Percentiles rank a stretch among this genome's conserved stretches.
Evolutionary conservation across 2,797 vertebrate species (phyloP).

Genomic region (Champsocephalus esox): DNA sequence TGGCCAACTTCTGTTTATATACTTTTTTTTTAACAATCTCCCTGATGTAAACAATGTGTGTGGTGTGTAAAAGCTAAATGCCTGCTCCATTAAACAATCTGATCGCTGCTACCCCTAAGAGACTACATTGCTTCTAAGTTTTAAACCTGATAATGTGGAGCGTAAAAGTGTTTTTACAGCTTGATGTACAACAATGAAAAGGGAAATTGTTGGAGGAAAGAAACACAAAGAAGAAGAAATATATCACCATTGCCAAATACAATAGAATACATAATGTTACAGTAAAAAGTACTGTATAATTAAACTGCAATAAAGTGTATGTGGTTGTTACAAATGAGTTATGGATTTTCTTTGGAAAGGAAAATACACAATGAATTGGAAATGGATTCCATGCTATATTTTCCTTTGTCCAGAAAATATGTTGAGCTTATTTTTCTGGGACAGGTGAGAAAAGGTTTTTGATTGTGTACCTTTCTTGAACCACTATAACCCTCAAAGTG

Average conservation of each 20-base stretch:
- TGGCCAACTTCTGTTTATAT: conserved; percentile 60
- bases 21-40: conserved; percentile 48
- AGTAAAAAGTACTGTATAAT: conserved; percentile 4
- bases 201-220: background rate
- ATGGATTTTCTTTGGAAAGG: conserved; percentile 2
- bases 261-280: conserved; percentile 2
- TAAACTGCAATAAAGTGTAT: conserved; percentile 6
- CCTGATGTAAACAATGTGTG: conserved; percentile 63
- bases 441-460: conserved; percentile 10
- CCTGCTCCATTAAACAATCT: conserved; percentile 49
- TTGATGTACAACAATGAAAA: conserved; percentile 9
- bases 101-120: conserved; percentile 41
- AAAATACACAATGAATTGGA: conserved; percentile 12
- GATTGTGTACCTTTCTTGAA: conserved; percentile 17
- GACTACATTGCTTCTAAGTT: conserved; percentile 2
- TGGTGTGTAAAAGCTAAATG: conserved; percentile 51
- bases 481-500: background rate
- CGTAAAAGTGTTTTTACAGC: conserved; percentile 1
- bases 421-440: conserved; percentile 6
- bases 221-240: background rate
- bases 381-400: conserved; percentile 10
- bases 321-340: conserved; percentile 18
- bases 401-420: conserved; percentile 2
- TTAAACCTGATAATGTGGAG: conserved; percentile 31
- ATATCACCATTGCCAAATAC: background rate